phyloP scores from a whole-genome alignment of 92 coral and sea anemone genomes.

The Zoanthus sociatus region DNA sequence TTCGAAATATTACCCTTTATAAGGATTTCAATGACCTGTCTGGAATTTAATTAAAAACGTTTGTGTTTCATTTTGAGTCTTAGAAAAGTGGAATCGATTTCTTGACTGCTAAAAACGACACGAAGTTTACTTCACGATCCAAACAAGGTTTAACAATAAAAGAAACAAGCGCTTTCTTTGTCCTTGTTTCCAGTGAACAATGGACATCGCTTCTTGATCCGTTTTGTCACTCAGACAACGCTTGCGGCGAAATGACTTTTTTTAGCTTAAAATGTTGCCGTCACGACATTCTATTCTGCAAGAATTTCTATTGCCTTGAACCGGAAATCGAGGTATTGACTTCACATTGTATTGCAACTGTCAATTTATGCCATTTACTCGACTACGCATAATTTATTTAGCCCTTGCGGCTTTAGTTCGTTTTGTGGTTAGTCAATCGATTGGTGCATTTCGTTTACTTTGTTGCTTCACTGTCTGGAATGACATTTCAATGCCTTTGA shows the following conservation, averaged over 20 bases:
- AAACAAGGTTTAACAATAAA: neutral
- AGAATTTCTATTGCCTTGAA: neutral
- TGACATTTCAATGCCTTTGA: neutral
- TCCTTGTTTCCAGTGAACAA: neutral
- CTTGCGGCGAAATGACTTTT: neutral
- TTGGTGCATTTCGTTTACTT: neutral
- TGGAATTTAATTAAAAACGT: neutral
- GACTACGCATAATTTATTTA: neutral
- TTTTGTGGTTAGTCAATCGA: neutral
- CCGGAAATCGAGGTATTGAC: constrained; percentile 6
- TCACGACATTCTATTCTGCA: neutral
- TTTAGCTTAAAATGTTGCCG: neutral
- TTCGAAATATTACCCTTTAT: neutral
- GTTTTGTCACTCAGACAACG: neutral
- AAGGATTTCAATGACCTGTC: neutral
- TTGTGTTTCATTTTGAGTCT: neutral
- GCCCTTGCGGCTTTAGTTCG: neutral
- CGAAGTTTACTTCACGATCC: neutral
- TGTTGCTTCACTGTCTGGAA: neutral
- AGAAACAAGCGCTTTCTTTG: neutral
- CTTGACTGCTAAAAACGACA: neutral
- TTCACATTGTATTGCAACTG: neutral
- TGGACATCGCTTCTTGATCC: neutral
- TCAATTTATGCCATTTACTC: neutral
- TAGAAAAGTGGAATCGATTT: neutral